Evolutionary conservation across 2,797 vertebrate genomes (phyloP).

Genomic region (Mallotus villosus): DNA sequence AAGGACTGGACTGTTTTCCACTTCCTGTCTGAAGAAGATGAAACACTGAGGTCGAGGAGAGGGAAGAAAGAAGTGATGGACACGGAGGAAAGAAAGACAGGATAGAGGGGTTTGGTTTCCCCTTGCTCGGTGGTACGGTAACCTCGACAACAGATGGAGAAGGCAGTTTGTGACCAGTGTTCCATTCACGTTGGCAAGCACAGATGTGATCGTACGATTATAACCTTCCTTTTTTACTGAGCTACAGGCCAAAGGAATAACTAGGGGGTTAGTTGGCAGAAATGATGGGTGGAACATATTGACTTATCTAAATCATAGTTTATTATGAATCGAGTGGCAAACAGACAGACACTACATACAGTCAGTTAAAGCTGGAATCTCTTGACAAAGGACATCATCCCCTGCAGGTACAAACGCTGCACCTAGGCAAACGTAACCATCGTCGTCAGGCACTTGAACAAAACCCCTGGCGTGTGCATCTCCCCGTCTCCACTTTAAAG

Average conservation of each 20-base stretch:
- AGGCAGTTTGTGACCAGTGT: too few species aligned
- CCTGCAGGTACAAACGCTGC: background rate
- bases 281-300: too few species aligned
- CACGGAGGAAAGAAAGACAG: background rate
- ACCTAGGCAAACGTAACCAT: background rate
- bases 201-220: too few species aligned
- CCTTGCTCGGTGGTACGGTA: too few species aligned
- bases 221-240: too few species aligned
- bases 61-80: background rate
- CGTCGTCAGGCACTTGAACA: background rate
- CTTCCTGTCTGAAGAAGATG: background rate
- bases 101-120: too few species aligned
- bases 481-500: background rate
- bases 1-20: background rate
- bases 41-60: background rate
- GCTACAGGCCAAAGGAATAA: too few species aligned
- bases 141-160: too few species aligned
- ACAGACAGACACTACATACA: background rate
- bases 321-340: background rate
- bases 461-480: background rate
- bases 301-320: too few species aligned
- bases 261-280: too few species aligned
- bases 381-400: conserved; percentile 1
- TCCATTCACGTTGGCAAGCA: too few species aligned
- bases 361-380: conserved; percentile 8